Conservation (phyloP, 1,140 invertebrate genomes). For the Camponotus vicinus region DNA sequence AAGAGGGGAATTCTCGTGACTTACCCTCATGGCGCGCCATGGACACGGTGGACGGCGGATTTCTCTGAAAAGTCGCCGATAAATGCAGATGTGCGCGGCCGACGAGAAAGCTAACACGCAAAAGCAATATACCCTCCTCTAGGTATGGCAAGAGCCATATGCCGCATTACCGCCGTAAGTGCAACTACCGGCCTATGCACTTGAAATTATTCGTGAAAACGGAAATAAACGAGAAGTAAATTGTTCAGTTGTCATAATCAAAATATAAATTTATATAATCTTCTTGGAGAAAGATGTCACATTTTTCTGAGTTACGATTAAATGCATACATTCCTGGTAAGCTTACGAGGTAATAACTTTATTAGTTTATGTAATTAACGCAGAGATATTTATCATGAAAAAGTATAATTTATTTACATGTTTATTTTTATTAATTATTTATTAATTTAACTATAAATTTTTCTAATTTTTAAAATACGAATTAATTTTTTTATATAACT, state of each 20-base stretch:
- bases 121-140: constrained; percentile 71
- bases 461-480: too few species aligned
- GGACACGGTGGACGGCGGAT: constrained; percentile 58
- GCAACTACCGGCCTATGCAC: constrained; percentile 21
- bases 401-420: background rate
- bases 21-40: constrained; percentile 58
- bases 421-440: background rate
- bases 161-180: constrained; percentile 12
- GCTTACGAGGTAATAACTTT: background rate
- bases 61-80: constrained; percentile 70
- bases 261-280: background rate
- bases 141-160: background rate
- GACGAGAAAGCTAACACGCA: constrained; percentile 65
- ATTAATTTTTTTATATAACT: background rate
- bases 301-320: background rate
- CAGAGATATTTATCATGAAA: background rate
- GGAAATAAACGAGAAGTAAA: background rate
- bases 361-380: background rate
- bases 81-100: constrained; percentile 72
- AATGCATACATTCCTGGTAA: background rate
- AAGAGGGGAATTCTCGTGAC: constrained; percentile 63
- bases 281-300: background rate
- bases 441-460: too few species aligned
- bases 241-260: background rate
- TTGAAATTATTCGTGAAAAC: background rate